Percentiles rank a stretch among this genome's conserved stretches.
These are phyloP conservation scores for Euglossa dilemma DNA, from an alignment of 1,140 invertebrate genomes.

Conservation along the genomic window DNA sequence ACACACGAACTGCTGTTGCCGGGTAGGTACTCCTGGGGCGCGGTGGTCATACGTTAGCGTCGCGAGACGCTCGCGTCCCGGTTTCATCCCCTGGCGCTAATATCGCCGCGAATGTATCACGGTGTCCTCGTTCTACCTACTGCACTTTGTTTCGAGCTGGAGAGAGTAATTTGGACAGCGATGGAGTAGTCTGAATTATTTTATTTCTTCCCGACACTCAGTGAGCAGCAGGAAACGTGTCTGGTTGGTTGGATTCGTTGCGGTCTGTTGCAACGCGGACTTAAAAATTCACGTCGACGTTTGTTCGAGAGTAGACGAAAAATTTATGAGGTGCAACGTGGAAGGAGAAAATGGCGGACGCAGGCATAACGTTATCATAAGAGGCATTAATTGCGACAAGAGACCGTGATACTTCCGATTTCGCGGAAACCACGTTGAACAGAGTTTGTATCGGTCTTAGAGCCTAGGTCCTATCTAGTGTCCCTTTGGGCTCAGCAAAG, in stretches of 20 bases:
- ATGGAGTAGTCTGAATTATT: background rate
- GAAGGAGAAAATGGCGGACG: background rate
- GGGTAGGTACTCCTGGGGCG: conserved; percentile 46
- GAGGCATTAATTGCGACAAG: background rate
- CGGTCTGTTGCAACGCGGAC: background rate
- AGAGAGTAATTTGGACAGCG: background rate
- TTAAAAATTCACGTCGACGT: background rate
- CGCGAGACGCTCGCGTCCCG: conserved; percentile 64
- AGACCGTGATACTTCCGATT: background rate
- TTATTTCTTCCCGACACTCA: background rate
- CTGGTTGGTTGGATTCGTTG: background rate
- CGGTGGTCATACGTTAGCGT: conserved; percentile 68
- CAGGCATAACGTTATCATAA: background rate
- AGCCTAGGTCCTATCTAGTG: conserved; percentile 48
- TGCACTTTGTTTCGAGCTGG: conserved; percentile 13
- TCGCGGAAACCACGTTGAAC: background rate
- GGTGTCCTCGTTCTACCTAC: background rate
- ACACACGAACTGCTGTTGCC: background rate
- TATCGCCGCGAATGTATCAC: conserved; percentile 61
- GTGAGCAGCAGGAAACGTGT: background rate
- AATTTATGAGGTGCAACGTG: background rate
- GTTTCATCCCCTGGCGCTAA: conserved; percentile 63
- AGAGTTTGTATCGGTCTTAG: conserved; percentile 23
- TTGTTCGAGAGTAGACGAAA: background rate
- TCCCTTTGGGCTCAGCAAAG: conserved; percentile 62